Percentiles rank a stretch among this genome's conserved stretches.
phyloP scores from a whole-genome alignment of 1,140 invertebrate species.

The Saccostrea cuccullata region DNA sequence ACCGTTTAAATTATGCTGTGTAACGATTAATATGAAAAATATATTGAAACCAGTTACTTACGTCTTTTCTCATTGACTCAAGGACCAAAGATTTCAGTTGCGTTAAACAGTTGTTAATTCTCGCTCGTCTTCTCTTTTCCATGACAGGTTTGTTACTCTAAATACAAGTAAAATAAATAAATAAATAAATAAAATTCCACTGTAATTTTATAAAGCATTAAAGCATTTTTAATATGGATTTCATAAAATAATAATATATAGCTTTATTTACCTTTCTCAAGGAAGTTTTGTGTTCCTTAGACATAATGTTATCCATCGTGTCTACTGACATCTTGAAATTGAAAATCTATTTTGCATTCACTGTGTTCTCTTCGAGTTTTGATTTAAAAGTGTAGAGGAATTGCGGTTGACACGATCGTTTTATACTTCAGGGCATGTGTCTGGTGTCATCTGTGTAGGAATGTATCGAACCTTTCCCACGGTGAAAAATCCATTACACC shows the following conservation, averaged over 20 bases:
- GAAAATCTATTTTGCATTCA: conserved; percentile 20
- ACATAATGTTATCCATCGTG: conserved; percentile 35
- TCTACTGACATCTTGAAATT: conserved; percentile 48
- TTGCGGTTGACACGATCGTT: conserved; percentile 47
- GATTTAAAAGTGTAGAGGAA: conserved; percentile 43
- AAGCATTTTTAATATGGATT: not conserved
- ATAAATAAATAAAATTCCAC: conserved; percentile 25
- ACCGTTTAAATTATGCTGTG: not conserved
- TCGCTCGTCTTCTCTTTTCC: conserved; percentile 90
- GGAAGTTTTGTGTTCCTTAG: conserved; percentile 53
- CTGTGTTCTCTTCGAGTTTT: conserved; percentile 4
- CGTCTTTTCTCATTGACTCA: conserved; percentile 85
- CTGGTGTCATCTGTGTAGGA: conserved; percentile 61
- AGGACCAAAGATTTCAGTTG: conserved; percentile 90
- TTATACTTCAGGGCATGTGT: conserved; percentile 61
- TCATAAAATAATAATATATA: not conserved
- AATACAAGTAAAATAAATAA: conserved; percentile 71
- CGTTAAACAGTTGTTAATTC: conserved; percentile 91
- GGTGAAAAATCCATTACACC: conserved; percentile 58
- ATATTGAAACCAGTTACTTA: conserved; percentile 43
- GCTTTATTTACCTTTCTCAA: conserved; percentile 52
- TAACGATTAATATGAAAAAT: conserved; percentile 19
- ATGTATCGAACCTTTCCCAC: conserved; percentile 65
- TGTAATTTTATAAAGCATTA: not conserved
- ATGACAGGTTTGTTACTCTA: conserved; percentile 94